Base-by-base conservation (phyloP, 2,797 vertebrate species). In the Mionectes olivaceus region DNA sequence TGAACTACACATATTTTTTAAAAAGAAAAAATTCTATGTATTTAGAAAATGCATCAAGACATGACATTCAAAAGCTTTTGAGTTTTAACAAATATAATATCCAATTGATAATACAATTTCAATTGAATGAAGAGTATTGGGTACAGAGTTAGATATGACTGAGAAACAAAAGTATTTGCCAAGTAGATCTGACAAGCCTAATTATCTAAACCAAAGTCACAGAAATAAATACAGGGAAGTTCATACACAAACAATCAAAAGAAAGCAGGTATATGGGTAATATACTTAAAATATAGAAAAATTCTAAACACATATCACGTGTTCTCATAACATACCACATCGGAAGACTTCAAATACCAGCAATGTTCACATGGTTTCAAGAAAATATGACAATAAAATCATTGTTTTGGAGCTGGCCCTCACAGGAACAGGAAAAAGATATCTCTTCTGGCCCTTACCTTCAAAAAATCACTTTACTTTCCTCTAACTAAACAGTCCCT, bases 311-410 rank as follows among this genome's bases (percentile, higher is more conserved):
- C 28, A 12, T 52, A 30, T 52, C 50, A 19, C 18, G 17, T 52
- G 50, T 30, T 52, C 50, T 52, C 4, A 2, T 50, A 19, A 50
- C 17, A 46, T 19, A 28, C 4, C 17, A 52, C 24, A 16, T 47
- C 13, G 28, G 18, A 82, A 70, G 19, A n/a, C 12, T 27, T 67
- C 44, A 74, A 33, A 43, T 39, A 57, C 2, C 13, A n/a, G 24
- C 7, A 44, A 24, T 1, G 0, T 3, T 44, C 39, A 1, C 5
- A 41, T 6, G 4, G 5, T 47, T 75, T 65, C 33, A 56, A 61
- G 30, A 70, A 60, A 78, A 39, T 32, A 25, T 13, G 19, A 32
- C 11, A 41, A 37, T 4, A 44, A 49, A 83, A 30, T 57, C 0
- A 28, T 65, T 80, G 7, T 25, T 59, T 69, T 65, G 13, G 3